Conservation (phyloP, 2,113 vertebrate genomes). For the Phalacrocorax carbo region DNA sequence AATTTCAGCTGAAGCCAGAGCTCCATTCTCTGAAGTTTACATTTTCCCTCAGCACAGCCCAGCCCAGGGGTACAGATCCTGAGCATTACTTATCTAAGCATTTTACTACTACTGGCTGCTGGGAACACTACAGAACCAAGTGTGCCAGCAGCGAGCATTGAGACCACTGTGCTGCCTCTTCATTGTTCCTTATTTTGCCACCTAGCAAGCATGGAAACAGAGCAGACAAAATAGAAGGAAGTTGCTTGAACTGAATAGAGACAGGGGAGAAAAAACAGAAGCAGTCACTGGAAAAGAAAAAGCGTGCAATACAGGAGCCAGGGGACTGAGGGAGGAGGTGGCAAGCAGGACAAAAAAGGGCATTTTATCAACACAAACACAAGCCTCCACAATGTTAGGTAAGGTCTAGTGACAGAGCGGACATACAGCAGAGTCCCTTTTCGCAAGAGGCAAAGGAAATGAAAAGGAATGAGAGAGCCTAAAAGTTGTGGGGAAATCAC, state of each 20-base stretch:
- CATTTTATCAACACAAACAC: background rate
- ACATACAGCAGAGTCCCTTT: background rate
- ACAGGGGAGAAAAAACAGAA: background rate
- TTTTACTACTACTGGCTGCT: background rate
- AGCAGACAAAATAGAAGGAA: background rate
- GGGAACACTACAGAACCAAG: background rate
- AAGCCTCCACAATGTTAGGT: background rate
- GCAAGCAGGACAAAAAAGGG: background rate
- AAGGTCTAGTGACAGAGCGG: background rate
- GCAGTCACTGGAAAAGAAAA: background rate
- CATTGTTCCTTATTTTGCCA: background rate
- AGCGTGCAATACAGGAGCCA: background rate
- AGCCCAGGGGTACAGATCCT: background rate
- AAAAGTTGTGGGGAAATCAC: background rate
- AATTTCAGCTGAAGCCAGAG: background rate
- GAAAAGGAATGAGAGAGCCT: background rate
- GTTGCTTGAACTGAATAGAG: background rate
- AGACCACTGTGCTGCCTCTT: background rate
- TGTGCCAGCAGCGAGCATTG: accelerated
- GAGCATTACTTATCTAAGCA: background rate
- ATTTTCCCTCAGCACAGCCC: background rate
- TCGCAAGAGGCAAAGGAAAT: background rate
- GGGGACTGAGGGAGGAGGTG: background rate
- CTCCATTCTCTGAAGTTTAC: background rate
- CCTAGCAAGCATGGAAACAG: background rate